These are phyloP conservation scores for Syngnathus typhle DNA, from an alignment of 2,113 vertebrate species.

Conservation along the genomic window DNA sequence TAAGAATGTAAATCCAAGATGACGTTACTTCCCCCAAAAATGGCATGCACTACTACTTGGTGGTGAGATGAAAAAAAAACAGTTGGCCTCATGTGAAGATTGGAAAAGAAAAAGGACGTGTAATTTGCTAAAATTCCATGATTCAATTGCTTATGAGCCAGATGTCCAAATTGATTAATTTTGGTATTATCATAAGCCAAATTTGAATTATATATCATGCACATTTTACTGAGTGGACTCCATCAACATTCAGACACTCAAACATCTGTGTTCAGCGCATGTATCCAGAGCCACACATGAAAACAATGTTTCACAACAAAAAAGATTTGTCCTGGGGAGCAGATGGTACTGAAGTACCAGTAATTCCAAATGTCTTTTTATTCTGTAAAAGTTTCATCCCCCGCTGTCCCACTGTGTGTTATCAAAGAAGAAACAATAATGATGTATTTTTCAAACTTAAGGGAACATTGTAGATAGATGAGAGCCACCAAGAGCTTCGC, in stretches of 20 bases:
- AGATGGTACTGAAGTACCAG: neutral
- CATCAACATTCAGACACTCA: neutral
- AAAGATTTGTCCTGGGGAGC: neutral
- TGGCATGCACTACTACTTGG: neutral
- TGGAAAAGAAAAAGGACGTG: neutral
- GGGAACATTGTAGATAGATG: neutral
- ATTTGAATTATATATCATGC: neutral
- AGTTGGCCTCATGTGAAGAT: neutral
- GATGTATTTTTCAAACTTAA: conserved; percentile 5
- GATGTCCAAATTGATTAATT: neutral
- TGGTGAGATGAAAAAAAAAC: neutral
- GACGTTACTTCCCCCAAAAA: neutral
- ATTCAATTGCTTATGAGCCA: neutral
- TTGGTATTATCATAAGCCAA: neutral
- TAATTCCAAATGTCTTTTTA: conserved; percentile 9
- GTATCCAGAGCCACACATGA: neutral
- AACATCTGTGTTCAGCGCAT: neutral
- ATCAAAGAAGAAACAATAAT: conserved; percentile 10
- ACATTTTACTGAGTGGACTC: neutral
- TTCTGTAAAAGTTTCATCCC: conserved; percentile 5
- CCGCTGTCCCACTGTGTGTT: neutral
- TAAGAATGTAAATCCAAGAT: neutral
- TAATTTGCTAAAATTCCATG: neutral
- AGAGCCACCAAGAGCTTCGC: conserved; percentile 16
- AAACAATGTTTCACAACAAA: neutral